Base-by-base conservation (phyloP, 2,113 vertebrate genomes). In the Gnathonemus echidnorhynchus region DNA sequence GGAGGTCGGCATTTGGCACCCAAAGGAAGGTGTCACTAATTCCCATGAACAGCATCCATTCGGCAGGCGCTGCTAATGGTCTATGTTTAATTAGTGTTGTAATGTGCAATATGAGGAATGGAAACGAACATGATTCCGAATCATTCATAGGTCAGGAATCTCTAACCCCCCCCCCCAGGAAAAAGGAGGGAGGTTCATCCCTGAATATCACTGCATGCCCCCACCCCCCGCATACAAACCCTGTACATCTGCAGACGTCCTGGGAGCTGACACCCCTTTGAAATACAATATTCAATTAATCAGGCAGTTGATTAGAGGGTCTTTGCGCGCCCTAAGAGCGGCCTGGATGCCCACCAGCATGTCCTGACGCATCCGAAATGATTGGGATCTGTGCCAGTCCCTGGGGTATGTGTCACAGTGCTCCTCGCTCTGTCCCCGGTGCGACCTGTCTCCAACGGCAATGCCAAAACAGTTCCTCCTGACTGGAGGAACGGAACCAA, bases 251-350 rank as follows among this genome's bases (percentile, higher is more conserved):
- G 90, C 87, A 89, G 56, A 74, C 88, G 58, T 87, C 89, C 27
- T 45, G 88, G 77, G 92, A 90, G 90, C 27, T 8, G 91, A 93
- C 90, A 88, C 92, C 91, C 10, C 11, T 49, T 89, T 89, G 93
- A 94, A 94, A 95, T 89, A 39, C 4, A 92, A 96, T 92, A 93
- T 42, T 91, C 89, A 93, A 96, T 95, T 94, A 94, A 95, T 96
- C 95, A 95, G 50, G 42, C 42, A 27, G 94, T 95, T 93, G 93
- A 93, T 93, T 91, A 93, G 90, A 91, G 91, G 74, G 90, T 92
- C 90, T 88, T 90, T 93, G 83, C 74, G 6, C 74, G 94, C 94
- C 93, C 92, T 93, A 93, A 92, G 80, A 92, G 74, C 91, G 66
- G 89, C 91, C 93, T 91, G 89, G 87, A 95, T 94, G 92, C 93